Base-by-base conservation (phyloP, 2,888 invertebrate species). In the Dascillus cervinus region DNA sequence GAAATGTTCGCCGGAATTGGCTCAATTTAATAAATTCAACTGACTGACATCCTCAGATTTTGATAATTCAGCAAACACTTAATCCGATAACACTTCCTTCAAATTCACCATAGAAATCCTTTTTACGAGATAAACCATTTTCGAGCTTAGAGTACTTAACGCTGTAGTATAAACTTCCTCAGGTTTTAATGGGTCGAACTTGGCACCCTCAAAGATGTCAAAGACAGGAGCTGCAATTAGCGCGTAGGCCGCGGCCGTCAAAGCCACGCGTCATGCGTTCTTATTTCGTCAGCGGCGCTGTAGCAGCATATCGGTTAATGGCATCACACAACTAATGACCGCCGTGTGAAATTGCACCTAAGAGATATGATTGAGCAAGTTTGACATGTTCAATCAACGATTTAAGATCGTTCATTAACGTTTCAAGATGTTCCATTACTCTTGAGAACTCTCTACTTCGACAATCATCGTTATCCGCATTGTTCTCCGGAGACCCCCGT, bases 401-500 rank as follows among this genome's bases (percentile, higher is more conserved):
- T 47, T 14, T n/a, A 20, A 11, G 38, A 49, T 48, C 52, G 56
- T 53, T 60, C 61, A 62, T 62, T 60, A 62, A 56, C 56, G 56
- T 56, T 42, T 50, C 52, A 60, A 60, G 60, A 60, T 56, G 58
- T 57, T 58, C 60, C 60, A 60, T 57, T 55, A 59, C 53, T 55
- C 53, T 52, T 41, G 43, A 54, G 59, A 45, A 56, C 50, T 44
- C 61, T 60, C 55, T 45, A 44, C 52, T 50, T 57, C 60, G 56
- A 60, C 61, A 62, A 62, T 62, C 61, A 62, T 62, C 62, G 60
- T 62, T 62, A 61, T 60, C 59, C 58, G 50, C 52, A 61, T 61
- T 62, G 61, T 61, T 61, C 53, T 38, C 35, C 47, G 27, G 27
- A 29, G 36, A 44, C 41, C 53, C 47, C 40, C 45, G n/a, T n/a